Percentiles rank a stretch among this genome's conserved stretches.
Conservation (phyloP, 2,888 invertebrate genomes). For the Metalampra italica region DNA sequence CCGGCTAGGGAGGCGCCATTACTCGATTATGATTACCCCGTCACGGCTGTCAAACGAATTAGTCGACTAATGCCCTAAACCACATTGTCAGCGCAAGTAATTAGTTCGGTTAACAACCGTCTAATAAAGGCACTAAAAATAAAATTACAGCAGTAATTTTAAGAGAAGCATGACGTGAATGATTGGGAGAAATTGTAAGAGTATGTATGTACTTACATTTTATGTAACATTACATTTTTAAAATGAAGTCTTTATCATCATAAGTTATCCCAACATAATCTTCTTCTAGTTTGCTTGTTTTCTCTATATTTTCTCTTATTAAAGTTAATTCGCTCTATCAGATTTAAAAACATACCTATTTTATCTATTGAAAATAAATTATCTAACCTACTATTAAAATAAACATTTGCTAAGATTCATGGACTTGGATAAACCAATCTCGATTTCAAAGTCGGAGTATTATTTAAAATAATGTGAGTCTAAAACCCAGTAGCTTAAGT, state of each 20-base stretch:
- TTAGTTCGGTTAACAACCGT: conserved; percentile 33
- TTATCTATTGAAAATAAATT: too few species aligned
- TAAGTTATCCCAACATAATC: too few species aligned
- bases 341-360: too few species aligned
- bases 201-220: too few species aligned
- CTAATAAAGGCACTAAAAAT: conserved; percentile 23
- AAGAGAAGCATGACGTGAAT: conserved; percentile 1
- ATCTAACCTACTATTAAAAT: too few species aligned
- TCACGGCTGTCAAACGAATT: conserved; percentile 41
- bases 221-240: too few species aligned
- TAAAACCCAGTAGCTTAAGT: not conserved
- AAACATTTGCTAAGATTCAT: too few species aligned
- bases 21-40: conserved; percentile 41
- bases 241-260: too few species aligned
- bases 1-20: conserved; percentile 21
- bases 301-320: too few species aligned
- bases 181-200: not conserved
- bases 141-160: conserved; percentile 17
- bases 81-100: conserved; percentile 47
- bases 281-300: too few species aligned
- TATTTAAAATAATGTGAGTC: not conserved
- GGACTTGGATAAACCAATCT: not conserved
- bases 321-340: too few species aligned
- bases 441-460: not conserved
- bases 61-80: conserved; percentile 36